Base-by-base conservation (phyloP, 2,797 vertebrate species). In the Lagodon rhomboides region DNA sequence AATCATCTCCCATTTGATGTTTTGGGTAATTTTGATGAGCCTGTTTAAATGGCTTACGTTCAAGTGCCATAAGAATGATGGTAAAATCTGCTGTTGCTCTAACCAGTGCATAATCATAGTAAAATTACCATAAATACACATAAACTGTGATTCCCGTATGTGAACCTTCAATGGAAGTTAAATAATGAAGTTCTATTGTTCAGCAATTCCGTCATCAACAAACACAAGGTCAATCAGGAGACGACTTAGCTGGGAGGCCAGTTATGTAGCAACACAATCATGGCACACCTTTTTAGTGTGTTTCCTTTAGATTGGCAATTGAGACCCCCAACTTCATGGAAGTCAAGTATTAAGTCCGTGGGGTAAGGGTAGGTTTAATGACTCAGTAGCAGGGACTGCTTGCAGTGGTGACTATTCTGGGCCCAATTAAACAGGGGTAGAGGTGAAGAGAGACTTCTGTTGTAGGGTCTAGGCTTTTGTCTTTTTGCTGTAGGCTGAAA, bases 1-100 rank as follows among this genome's bases (percentile, higher is more conserved):
- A 76, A 78, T 85, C 25, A 65, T 62, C 55, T 75, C 72, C 70
- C 25, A 78, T 68, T 79, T 80, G 73, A 75, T 79, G 77, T 81
- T 47, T 5, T 47, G 49, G 43, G 66, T 66, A 71, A 85, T 78
- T 73, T 88, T 77, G 38, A 81, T 67, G 75, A 81, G 70, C 34
- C 46, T 38, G 22, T 76, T 86, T 73, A 59, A 79, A 62, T 11
- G 41, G 12, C 25, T 67, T 16, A 27, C 56, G 44, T 50, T 58
- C 38, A 17, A 65, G 23, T 49, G 58, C 70, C 67, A 46, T 51
- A 22, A 77, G 25, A 53, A 77, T 76, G 49, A 55, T 54, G 64
- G 77, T 77, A 43, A 68, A 62, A 80, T 60, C 44, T 67, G 66
- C 65, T 68, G 60, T 46, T 75, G 34, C 34, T 80, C 79, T 64